Evolutionary conservation across 92 coral and sea anemone species (phyloP).

Genomic region (Paragorgia papillata): DNA sequence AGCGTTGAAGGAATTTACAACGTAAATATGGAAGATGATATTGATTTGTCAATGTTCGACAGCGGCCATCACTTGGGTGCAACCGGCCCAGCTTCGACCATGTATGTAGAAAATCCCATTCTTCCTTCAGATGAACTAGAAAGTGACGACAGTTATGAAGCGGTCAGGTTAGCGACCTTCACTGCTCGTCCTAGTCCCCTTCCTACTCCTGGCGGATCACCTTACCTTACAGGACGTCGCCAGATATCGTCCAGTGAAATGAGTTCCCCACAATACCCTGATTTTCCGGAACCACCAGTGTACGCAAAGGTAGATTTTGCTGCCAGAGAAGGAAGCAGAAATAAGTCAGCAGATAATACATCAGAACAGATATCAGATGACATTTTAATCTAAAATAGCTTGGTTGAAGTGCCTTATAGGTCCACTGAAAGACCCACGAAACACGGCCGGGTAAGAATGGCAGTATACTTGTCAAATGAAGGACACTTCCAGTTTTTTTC

Average conservation of each 20-base stretch:
- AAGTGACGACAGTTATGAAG: conserved; percentile 31
- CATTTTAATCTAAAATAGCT: conserved; percentile 16
- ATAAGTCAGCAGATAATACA: not conserved
- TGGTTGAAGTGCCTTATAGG: no score
- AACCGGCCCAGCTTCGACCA: not conserved
- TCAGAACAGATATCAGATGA: conserved; percentile 11
- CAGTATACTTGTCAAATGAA: no score
- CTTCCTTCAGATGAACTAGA: conserved; percentile 4
- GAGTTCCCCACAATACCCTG: conserved; percentile 1
- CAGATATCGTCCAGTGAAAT: not conserved
- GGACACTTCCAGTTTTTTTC: no score
- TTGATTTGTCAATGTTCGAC: conserved; percentile 80
- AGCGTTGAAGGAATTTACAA: conserved; percentile 74
- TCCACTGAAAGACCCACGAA: no score
- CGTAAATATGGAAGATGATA: conserved; percentile 65
- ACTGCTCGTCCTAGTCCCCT: conserved; percentile 42
- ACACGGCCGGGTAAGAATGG: no score
- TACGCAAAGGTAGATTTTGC: conserved; percentile 65
- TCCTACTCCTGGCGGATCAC: conserved; percentile 14
- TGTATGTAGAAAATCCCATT: conserved; percentile 39
- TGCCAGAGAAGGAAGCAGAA: conserved; percentile 39
- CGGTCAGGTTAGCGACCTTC: conserved; percentile 23
- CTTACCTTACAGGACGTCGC: not conserved
- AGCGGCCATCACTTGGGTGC: conserved; percentile 51
- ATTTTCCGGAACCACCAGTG: conserved; percentile 12